Base-by-base conservation (phyloP, 2,113 vertebrate genomes). In the Boulengerochromis microlepis region DNA sequence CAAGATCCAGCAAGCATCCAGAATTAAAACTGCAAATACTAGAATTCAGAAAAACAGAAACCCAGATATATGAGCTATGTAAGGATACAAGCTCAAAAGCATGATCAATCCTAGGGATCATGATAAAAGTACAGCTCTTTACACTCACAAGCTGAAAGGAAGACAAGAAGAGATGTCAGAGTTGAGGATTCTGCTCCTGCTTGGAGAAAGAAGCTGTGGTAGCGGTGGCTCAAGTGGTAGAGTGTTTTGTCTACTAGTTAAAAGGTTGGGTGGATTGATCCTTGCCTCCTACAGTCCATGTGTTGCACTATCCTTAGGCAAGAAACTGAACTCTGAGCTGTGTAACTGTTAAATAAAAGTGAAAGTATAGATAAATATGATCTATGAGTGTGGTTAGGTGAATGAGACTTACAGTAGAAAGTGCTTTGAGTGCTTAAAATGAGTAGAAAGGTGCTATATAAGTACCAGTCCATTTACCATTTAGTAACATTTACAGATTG, bases 141-240 rank as follows among this genome's bases (percentile, higher is more conserved):
- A 47, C 22, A 56, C n/a, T 56, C 53, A 56, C 15, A 50, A 29
- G 24, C 71, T 76, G 16, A 76, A 47, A 31, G 42, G 10, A 76
- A 31, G 71, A 78, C 2, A 11, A 78, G 15, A 11, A 78, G 16
- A 8, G 26, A 50, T 31, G 45, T 78, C 26, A 78, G 10, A 31
- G 71, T 31, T 78, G 26, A 18, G 24, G 16, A 31, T 29, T 50
- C 26, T 78, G 71, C 26, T 50, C 2, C 71, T 31, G 26, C 71
- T 31, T 19, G 15, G 40, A 31, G 10, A 50, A 76, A 0, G 2
- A 76, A 76, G 0, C 16, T 47, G 40, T 45, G 38, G 13, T 0
- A 71, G n/a, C 13, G 0, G 66, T 45, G 69, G 40, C 40, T 74
- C 9, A 74, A 45, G 69, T 74, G 69, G 38, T 26, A 45, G n/a